Conservation (phyloP, 1,140 invertebrate genomes). For the Bombus terrestris region DNA sequence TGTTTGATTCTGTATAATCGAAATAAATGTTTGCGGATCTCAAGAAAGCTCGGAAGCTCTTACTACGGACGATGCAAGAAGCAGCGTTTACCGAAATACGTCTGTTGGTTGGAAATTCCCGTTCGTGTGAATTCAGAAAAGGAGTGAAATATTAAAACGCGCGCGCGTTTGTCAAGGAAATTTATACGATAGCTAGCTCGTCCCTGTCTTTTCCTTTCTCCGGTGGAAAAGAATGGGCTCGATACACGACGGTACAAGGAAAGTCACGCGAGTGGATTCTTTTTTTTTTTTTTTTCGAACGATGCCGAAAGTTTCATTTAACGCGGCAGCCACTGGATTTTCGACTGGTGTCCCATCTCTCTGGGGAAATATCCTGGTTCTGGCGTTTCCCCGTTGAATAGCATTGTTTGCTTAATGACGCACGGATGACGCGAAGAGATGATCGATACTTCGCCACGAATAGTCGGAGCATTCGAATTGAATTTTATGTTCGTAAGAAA, state of each 20-base stretch:
- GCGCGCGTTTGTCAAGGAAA: conserved; percentile 27
- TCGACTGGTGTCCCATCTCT: conserved; percentile 13
- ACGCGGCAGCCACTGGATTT: conserved; percentile 1
- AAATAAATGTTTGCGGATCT: too few relatives aligned
- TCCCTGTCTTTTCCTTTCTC: too few relatives aligned
- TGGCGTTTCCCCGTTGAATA: not conserved
- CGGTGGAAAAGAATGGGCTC: not conserved
- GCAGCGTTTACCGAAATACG: not conserved
- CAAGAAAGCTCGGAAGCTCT: too few relatives aligned
- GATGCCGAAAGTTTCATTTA: conserved; percentile 9
- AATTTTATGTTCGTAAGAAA: not conserved
- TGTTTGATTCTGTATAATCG: too few relatives aligned
- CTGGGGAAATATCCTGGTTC: conserved; percentile 34
- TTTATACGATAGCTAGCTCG: not conserved
- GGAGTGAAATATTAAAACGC: conserved; percentile 19
- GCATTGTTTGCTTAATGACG: conserved; percentile 46
- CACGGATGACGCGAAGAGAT: not conserved
- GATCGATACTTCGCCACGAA: conserved; percentile 1
- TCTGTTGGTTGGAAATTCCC: not conserved
- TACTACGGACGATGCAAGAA: too few relatives aligned
- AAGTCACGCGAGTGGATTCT: not conserved
- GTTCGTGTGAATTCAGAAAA: not conserved
- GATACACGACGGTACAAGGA: not conserved
- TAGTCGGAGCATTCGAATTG: not conserved
- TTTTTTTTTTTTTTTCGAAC: not conserved